Percentiles rank a stretch among this genome's conserved stretches.
Evolutionary conservation across 2,888 invertebrate genomes (phyloP).

Genomic region (Ephialtes manifestator): DNA sequence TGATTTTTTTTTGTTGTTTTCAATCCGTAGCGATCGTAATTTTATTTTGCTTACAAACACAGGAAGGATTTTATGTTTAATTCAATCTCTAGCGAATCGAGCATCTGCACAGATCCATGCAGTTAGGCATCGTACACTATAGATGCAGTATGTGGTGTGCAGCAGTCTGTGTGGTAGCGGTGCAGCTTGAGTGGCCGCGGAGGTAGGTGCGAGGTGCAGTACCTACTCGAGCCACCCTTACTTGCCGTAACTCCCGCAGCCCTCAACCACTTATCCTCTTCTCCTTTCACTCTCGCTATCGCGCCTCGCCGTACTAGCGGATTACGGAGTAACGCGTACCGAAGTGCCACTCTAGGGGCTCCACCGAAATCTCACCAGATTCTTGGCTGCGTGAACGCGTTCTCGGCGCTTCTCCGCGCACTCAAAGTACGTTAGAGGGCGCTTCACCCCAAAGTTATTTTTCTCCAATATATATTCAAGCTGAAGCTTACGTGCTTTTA

Average conservation of each 20-base stretch:
- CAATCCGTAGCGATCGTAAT: too few relatives aligned
- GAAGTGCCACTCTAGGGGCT: constrained; percentile 52
- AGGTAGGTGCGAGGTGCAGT: constrained; percentile 46
- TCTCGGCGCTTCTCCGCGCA: background rate
- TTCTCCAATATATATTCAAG: background rate
- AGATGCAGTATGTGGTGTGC: background rate
- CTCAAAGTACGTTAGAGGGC: background rate
- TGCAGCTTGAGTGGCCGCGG: constrained; percentile 48
- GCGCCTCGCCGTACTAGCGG: constrained; percentile 31
- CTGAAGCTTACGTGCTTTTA: background rate
- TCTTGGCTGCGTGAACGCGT: constrained; percentile 21
- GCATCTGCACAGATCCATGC: constrained; percentile 7
- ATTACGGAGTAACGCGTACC: constrained; percentile 60
- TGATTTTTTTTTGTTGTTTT: too few relatives aligned
- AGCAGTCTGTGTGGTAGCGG: constrained; percentile 18
- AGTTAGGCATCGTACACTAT: background rate
- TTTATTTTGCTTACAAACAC: too few relatives aligned
- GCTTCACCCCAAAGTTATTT: background rate
- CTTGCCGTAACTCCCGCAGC: constrained; percentile 18
- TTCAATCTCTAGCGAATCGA: background rate
- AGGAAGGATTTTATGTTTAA: too few relatives aligned
- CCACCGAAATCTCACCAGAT: constrained; percentile 47
- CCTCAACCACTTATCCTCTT: constrained; percentile 33
- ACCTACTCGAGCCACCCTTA: constrained; percentile 58
- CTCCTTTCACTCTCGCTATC: constrained; percentile 37